Evolutionary conservation across 2,888 invertebrate species (phyloP), one percentile per base, ranked within the genome.

Genomic region (Emmelina monodactyla): DNA sequence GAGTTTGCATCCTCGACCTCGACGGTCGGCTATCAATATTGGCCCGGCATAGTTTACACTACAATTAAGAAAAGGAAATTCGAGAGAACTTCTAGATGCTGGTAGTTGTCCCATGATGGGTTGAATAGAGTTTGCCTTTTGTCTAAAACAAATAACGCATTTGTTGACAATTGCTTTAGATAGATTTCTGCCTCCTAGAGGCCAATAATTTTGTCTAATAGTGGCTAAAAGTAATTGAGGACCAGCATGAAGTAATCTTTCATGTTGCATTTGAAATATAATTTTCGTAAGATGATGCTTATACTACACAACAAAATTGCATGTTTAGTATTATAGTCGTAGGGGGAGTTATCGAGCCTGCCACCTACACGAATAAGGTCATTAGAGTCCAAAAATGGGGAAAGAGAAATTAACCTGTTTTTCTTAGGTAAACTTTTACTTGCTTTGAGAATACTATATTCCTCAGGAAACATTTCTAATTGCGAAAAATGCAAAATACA

Each of bases 31-130:
- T 22, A 42, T 40, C 37, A 41, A 22, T 3, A 42, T 34, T 19
- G 43, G 42, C 14, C 43, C 45, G 15, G 40, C 41, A 15, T 41
- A 45, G 16, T 45, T 40, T 12, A 39, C 35, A 12, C 34, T 32
- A 14, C 37, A 39, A 14, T 42, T 32, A 25, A 31, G 2, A 12
- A 44, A 44, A 3, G 39, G 40, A 22, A 33, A 41, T 4, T 40
- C 36, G 9, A 7, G 25, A 4, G 11, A 6, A 19, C 19, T 19
- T 6, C 19, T 5, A 19, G 19, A 19, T 5, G 5, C 9, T 19
- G 19, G 19, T 19, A 19, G 19, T 19, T 19, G 19, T 6, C 19
- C 19, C 19, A 19, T 19, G 5, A 19, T n/a, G 11, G 9, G n/a
- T 10, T 25, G 11, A 10, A 25, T 9, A 25, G n/a, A n/a, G n/a